These are phyloP conservation scores for Tuberolachnus salignus DNA, from an alignment of 2,888 invertebrate genomes.

Conservation along the genomic window DNA sequence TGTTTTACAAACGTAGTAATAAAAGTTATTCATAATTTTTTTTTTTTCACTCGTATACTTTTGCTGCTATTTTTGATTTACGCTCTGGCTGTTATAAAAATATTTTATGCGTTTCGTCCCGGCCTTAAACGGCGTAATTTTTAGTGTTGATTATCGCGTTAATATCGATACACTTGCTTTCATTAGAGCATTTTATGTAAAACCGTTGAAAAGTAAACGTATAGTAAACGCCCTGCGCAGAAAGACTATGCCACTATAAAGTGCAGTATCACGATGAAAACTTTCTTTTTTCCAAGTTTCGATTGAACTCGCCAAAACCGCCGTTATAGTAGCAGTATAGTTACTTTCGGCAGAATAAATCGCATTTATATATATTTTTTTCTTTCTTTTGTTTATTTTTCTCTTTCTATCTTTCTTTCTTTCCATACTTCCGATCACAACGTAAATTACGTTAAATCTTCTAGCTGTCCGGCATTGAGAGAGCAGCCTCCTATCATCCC, in stretches of 20 bases:
- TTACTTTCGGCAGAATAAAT: constrained; percentile 23
- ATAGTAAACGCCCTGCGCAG: background rate
- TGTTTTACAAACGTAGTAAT: too few relatives aligned
- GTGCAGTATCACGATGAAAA: constrained; percentile 26
- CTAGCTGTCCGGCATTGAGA: constrained; percentile 24
- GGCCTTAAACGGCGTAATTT: too few relatives aligned
- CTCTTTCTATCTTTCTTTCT: constrained; percentile 11
- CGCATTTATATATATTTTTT: background rate
- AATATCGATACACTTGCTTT: too few relatives aligned
- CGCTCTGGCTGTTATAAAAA: too few relatives aligned
- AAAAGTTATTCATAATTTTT: too few relatives aligned
- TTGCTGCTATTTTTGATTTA: too few relatives aligned
- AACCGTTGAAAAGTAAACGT: background rate
- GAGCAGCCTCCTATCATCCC: background rate
- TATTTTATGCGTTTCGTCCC: too few relatives aligned
- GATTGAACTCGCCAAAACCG: constrained; percentile 34
- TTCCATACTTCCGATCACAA: constrained; percentile 26
- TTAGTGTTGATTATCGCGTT: too few relatives aligned
- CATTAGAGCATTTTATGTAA: too few relatives aligned
- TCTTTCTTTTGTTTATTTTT: background rate
- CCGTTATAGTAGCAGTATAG: background rate
- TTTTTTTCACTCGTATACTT: too few relatives aligned
- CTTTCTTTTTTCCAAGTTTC: constrained; percentile 25
- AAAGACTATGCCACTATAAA: background rate
- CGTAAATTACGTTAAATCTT: constrained; percentile 51